phyloP scores from a whole-genome alignment of 2,888 invertebrate genomes.

The Trachelus iudaicus region DNA sequence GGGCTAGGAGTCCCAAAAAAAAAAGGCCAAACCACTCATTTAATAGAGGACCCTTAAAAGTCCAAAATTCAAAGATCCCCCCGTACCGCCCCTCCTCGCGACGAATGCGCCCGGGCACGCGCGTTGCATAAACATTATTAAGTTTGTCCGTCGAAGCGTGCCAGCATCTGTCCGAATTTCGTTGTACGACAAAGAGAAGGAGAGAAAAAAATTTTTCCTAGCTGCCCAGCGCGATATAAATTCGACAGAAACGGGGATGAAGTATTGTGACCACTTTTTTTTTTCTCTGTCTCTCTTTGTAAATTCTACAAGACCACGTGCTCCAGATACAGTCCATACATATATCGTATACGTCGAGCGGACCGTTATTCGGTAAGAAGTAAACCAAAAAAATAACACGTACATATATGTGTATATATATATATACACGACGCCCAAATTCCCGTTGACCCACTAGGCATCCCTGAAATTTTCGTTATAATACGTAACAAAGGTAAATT shows the following conservation, averaged over 20 bases:
- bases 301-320: background rate
- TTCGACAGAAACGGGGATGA: constrained; percentile 41
- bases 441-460: no score
- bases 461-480: no score
- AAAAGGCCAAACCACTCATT: background rate
- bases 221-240: constrained; percentile 40
- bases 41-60: constrained; percentile 33
- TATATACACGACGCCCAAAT: no score
- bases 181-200: constrained; percentile 4
- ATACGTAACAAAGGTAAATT: no score
- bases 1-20: no score
- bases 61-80: constrained; percentile 19
- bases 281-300: constrained; percentile 14
- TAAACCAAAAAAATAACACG: no score
- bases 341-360: no score
- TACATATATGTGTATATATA: no score
- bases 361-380: no score
- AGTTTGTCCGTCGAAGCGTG: constrained; percentile 53
- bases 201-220: constrained; percentile 21
- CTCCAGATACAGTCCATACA: background rate
- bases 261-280: constrained; percentile 17
- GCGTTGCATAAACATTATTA: constrained; percentile 58
- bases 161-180: constrained; percentile 46
- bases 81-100: background rate
- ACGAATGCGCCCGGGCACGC: constrained; percentile 34